Percentiles rank a stretch among this genome's conserved stretches.
Conservation (phyloP, 2,113 vertebrate species). For the Tragulus kanchil region DNA sequence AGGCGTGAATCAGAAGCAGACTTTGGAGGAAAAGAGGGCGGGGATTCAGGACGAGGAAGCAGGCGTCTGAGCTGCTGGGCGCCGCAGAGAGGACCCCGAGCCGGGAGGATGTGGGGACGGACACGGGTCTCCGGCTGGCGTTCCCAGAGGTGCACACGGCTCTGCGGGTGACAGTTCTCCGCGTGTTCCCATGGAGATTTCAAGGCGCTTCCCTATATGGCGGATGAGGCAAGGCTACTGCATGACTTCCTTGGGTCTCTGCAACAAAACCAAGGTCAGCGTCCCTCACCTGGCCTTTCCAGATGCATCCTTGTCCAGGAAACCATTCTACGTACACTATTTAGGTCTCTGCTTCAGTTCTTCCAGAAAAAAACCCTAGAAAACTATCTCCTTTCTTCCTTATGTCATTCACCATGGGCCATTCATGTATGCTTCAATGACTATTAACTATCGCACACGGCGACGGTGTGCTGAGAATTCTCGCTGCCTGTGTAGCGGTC, state of each 20-base stretch:
- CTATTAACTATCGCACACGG: not conserved
- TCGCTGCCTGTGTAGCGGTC: not conserved
- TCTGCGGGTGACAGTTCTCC: not conserved
- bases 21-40: not conserved
- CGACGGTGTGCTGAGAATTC: not conserved
- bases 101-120: not conserved
- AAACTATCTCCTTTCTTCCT: not conserved
- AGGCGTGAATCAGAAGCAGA: not conserved
- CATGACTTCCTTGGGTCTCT: not conserved
- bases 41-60: not conserved
- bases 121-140: not conserved
- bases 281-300: not conserved
- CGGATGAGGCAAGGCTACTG: not conserved
- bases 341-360: not conserved
- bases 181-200: conserved; percentile 59
- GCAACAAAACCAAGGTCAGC: not conserved
- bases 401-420: not conserved
- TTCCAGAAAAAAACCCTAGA: not conserved
- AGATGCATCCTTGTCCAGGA: not conserved
- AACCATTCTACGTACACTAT: not conserved
- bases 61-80: not conserved
- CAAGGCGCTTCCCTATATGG: not conserved
- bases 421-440: not conserved
- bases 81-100: not conserved
- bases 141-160: rapidly evolving